Evolutionary conservation across 2,888 invertebrate species (phyloP).

Genomic region (Stegana nigrithorax): DNA sequence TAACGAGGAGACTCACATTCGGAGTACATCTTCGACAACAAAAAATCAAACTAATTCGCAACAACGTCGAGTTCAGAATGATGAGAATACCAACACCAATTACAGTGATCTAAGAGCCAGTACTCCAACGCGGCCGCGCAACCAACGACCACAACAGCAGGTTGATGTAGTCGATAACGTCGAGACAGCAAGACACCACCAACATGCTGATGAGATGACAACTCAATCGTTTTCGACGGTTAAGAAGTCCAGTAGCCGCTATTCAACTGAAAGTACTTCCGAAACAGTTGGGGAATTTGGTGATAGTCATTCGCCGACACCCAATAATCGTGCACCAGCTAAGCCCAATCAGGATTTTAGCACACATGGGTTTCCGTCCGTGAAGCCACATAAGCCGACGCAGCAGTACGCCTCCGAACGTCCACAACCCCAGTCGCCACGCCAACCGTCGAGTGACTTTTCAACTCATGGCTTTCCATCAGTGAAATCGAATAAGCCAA

Average conservation of each 20-base stretch:
- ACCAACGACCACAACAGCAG: conserved; percentile 18
- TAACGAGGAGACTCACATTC: conserved; percentile 38
- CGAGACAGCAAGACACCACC: conserved; percentile 42
- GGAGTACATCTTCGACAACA: conserved; percentile 30
- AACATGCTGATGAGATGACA: conserved; percentile 40
- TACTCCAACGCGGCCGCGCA: conserved; percentile 22
- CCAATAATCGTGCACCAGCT: conserved; percentile 20
- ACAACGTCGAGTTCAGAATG: conserved; percentile 37
- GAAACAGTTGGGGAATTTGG: conserved; percentile 58
- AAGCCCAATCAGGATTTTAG: conserved; percentile 37
- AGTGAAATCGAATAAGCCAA: conserved; percentile 50
- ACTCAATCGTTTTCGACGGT: conserved; percentile 56
- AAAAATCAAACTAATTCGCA: conserved; percentile 24
- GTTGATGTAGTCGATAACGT: conserved; percentile 59
- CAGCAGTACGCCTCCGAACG: conserved; percentile 42
- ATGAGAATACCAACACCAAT: conserved; percentile 28
- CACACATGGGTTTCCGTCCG: conserved; percentile 58
- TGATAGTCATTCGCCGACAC: conserved; percentile 38
- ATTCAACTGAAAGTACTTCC: conserved; percentile 63
- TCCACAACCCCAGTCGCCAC: conserved; percentile 5
- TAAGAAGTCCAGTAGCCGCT: conserved; percentile 64
- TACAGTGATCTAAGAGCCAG: conserved; percentile 4
- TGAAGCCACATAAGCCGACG: conserved; percentile 44
- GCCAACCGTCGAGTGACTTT: conserved; percentile 7
- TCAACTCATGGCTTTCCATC: conserved; percentile 33